Percentiles rank a stretch among this genome's conserved stretches.
These are phyloP conservation scores for Campoplex capitator DNA, from an alignment of 2,888 invertebrate species.

Conservation along the genomic window DNA sequence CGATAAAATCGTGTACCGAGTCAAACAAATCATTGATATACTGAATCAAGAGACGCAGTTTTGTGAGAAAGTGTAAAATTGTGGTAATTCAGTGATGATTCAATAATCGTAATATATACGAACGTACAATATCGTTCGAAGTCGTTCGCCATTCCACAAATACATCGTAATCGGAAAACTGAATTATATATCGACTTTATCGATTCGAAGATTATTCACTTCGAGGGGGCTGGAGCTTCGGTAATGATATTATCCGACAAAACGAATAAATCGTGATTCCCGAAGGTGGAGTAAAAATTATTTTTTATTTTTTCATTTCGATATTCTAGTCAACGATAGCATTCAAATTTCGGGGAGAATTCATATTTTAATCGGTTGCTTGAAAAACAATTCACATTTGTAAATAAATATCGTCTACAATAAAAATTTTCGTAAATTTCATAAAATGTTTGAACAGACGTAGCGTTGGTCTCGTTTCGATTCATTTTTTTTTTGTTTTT, in stretches of 20 bases:
- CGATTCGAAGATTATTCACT: conserved; percentile 10
- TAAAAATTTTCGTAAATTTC: conserved; percentile 19
- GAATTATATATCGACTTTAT: conserved; percentile 18
- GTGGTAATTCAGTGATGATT: background rate
- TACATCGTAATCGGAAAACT: background rate
- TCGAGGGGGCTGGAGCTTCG: background rate
- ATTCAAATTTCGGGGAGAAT: conserved; percentile 18
- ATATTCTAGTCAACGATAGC: conserved; percentile 11
- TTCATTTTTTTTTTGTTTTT: background rate
- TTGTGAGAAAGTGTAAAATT: background rate
- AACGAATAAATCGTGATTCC: background rate
- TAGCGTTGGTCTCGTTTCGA: background rate
- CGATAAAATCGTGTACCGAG: background rate
- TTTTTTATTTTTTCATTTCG: background rate
- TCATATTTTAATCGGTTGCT: conserved; percentile 36
- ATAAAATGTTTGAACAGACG: conserved; percentile 12
- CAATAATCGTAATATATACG: background rate
- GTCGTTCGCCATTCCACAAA: background rate
- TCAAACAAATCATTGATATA: background rate
- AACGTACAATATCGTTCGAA: conserved; percentile 24
- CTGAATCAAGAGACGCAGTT: background rate
- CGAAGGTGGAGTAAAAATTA: background rate
- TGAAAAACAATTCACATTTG: conserved; percentile 60
- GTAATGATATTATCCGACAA: background rate
- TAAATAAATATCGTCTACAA: conserved; percentile 58